Base-by-base conservation (phyloP, 1,140 invertebrate genomes). In the Onthophagus taurus region DNA sequence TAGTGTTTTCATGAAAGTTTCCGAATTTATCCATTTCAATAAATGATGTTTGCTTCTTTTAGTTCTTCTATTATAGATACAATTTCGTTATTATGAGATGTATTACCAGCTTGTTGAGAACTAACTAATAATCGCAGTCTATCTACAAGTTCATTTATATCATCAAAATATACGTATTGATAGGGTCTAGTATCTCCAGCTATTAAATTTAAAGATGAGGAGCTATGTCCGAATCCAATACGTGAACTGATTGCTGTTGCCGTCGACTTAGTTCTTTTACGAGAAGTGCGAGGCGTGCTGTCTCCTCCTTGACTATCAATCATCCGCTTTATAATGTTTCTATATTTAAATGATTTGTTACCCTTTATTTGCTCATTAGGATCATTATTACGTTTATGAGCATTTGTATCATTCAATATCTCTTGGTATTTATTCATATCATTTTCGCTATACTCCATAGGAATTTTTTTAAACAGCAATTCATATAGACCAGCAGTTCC, bases 81-180 rank as follows among this genome's bases (percentile, higher is more conserved):
- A 39, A 67, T 66, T 56, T 67, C 61, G 51, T 63, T 64, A 12
- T 50, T 45, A 38, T 61, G 53, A 44, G 45, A 55, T 2, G 29
- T 53, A 45, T 64, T 56, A n/a, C 63, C 61, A 18, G 60, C 60
- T 8, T 23, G 29, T 44, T 58, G 45, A 11, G 59, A 65, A 11
- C 29, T 30, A 4, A 33, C 11, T 14, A 42, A 18, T 11, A 42
- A 18, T 9, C 26, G 11, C 17, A 44, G 18, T 11, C 42, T 16
- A 34, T 44, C 31, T 1, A 44, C 30, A 12, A 44, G 19, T 16
- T 44, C 42, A 19, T 44, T 44, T 3, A 31, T 14, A 34, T 44
- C 17, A 21, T 44, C 31, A 2, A 30, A 44, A 18, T 44, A 44
- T 3, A 36, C 26, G 18, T 45, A 38, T 16, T 36, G 34, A 36